Evolutionary conservation across 2,797 vertebrate genomes (phyloP).

Genomic region (Petrocephalus sullivani): DNA sequence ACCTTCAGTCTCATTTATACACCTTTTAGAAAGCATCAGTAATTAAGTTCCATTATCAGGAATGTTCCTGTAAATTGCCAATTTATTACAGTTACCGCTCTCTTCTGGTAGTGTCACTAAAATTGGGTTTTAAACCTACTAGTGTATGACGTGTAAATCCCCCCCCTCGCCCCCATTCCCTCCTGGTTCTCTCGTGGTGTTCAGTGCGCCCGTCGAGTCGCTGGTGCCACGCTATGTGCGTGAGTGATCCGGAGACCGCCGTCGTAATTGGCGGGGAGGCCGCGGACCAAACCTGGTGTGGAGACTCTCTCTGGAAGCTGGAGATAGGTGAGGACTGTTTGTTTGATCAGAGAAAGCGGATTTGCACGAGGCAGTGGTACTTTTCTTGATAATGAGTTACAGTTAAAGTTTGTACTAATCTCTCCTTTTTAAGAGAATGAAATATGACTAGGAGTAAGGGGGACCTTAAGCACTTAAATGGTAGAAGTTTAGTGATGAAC

Average conservation of each 20-base stretch:
- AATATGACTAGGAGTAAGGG: background rate
- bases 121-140: background rate
- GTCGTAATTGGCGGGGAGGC: slow-evolving; percentile 78
- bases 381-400: background rate
- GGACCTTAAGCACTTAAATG: background rate
- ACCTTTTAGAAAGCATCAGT: background rate
- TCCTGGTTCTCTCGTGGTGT: background rate
- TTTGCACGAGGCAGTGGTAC: background rate
- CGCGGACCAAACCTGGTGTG: slow-evolving; percentile 52
- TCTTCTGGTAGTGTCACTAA: background rate
- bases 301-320: slow-evolving; percentile 74
- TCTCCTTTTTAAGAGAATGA: background rate
- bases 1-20: too few relatives aligned
- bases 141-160: background rate
- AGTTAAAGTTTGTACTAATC: background rate
- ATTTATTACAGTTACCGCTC: background rate
- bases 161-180: background rate
- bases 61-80: background rate
- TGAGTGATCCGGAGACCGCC: slow-evolving; percentile 72
- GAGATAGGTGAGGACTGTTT: slow-evolving; percentile 67
- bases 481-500: background rate
- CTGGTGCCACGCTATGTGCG: slow-evolving; percentile 79
- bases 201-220: slow-evolving; percentile 73
- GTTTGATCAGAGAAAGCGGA: background rate
- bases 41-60: background rate